Evolutionary conservation across 1,140 invertebrate species (phyloP), one percentile per base, ranked within the genome.

Genomic region (Zaprionus gabonicus): DNA sequence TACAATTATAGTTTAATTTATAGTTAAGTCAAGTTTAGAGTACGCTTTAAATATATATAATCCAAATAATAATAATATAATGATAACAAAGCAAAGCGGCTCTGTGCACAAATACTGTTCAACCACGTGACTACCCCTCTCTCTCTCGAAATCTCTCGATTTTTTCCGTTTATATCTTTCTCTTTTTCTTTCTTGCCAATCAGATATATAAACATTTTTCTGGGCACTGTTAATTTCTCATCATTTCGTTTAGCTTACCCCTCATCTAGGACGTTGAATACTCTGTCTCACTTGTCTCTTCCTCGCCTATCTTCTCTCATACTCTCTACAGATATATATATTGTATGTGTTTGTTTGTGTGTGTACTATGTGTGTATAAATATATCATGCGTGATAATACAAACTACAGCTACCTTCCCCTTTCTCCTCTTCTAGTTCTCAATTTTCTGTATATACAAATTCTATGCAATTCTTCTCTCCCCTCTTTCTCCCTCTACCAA

Each of bases 61-160:
- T 69, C 71, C 59, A 51, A 51, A 41, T 59, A 23, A 36, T 25
- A 70, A 36, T 67, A 64, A 66, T 58, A 71, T 79, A 51, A 71
- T 34, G 31, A 34, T 68, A 73, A 68, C 73, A 77, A 81, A 81
- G 79, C 70, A 53, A 71, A 57, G 72, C 83, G 66, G 83, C 80
- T 80, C 80, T 82, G 83, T 88, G 80, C 83, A 73, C 80, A 71
- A 82, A 86, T 86, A 86, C 83, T 86, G 83, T 82, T 83, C 67
- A 73, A 73, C 17, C 46, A 51, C n/a, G 46, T 51, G 20, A 51
- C 20, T 51, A 4, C 12, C 20, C 23, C 20, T 20, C 10, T 49
- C 20, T 23, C 17, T 46, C 46, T 20, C 38, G 4, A 3, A 3
- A 41, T 41, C 12, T 51, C 20, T 25, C 46, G 23, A 23, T 23